Conservation (phyloP, 2,888 invertebrate genomes). For the Acanthosepion esculentum region DNA sequence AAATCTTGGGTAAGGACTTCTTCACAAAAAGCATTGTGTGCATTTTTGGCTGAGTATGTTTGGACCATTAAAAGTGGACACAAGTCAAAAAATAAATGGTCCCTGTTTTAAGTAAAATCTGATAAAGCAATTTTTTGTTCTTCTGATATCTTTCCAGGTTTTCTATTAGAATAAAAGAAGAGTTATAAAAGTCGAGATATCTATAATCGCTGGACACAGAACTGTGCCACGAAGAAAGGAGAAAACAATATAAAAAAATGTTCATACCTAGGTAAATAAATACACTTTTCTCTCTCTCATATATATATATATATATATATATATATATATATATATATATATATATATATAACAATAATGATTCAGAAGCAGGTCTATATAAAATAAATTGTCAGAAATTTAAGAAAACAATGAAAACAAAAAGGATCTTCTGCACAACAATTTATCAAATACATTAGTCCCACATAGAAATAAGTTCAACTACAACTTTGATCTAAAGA, state of each 20-base stretch:
- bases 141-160: background rate
- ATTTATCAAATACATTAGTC: too few species aligned
- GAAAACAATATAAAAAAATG: background rate
- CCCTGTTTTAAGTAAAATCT: conserved; percentile 17
- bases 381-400: too few species aligned
- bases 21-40: background rate
- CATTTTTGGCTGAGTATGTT: conserved; percentile 16
- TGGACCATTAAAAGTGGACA: background rate
- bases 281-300: background rate
- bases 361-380: too few species aligned
- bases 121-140: background rate
- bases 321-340: background rate
- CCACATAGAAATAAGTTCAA: too few species aligned
- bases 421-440: too few species aligned
- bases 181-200: background rate
- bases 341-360: too few species aligned
- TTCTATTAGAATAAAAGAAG: background rate
- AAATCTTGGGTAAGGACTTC: background rate
- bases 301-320: background rate
- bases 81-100: background rate
- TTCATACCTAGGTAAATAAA: background rate
- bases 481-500: too few species aligned
- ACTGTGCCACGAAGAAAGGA: background rate
- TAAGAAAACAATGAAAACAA: too few species aligned
- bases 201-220: background rate